Conservation (phyloP, 2,797 vertebrate genomes). For the Lagorchestes hirsutus region DNA sequence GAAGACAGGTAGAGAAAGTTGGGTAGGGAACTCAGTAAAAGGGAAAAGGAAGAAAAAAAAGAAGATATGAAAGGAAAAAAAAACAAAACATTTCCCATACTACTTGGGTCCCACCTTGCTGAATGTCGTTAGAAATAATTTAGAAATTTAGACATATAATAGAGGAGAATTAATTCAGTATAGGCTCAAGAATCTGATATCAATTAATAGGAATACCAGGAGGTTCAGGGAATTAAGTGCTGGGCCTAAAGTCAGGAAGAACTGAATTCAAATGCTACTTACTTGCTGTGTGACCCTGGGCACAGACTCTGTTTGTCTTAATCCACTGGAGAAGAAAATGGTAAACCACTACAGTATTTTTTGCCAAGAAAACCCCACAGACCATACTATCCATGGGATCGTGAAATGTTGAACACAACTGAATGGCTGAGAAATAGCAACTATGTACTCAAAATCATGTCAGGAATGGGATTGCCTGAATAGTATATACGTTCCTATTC, state of each 20-base stretch:
- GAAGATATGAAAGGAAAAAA: no score
- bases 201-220: not conserved
- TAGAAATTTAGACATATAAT: not conserved
- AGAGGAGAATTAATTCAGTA: not conserved
- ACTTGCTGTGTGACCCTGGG: not conserved
- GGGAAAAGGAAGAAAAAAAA: not conserved
- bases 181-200: not conserved
- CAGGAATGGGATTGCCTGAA: no score
- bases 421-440: not conserved
- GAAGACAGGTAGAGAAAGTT: not conserved
- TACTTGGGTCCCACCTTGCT: not conserved
- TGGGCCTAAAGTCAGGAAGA: not conserved
- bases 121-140: not conserved
- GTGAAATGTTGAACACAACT: not conserved
- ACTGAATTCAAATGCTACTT: not conserved
- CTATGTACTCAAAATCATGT: not conserved
- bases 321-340: not conserved
- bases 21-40: not conserved
- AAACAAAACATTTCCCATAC: not conserved
- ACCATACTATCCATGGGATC: not conserved
- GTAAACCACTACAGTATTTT: not conserved
- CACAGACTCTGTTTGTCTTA: not conserved
- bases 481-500: no score
- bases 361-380: not conserved
- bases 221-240: not conserved